Conservation (phyloP, 2,797 vertebrate genomes). For the Acipenser transmontanus region DNA sequence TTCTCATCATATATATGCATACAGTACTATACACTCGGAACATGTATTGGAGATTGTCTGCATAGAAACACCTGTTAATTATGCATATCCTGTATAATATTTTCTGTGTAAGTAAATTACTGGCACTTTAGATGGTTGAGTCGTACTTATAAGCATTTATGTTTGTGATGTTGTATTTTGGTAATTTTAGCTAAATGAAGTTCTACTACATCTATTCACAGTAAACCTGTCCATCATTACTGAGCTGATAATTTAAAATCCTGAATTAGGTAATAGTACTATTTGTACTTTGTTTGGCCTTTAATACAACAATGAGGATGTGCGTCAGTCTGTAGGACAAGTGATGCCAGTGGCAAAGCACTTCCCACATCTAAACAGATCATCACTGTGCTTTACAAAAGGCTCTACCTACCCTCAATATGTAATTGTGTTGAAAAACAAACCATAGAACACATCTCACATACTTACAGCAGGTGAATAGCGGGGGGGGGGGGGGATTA, state of each 20-base stretch:
- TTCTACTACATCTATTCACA: constrained; percentile 23
- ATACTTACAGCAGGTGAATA: not conserved
- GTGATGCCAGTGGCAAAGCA: constrained; percentile 2
- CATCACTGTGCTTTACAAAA: constrained; percentile 6
- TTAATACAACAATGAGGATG: constrained; percentile 29
- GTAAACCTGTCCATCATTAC: constrained; percentile 6
- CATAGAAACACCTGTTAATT: no score
- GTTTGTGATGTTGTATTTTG: no score
- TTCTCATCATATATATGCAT: no score
- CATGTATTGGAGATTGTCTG: no score
- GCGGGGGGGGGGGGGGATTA: not conserved
- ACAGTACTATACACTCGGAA: no score
- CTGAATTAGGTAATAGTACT: constrained; percentile 16
- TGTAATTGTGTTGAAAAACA: constrained; percentile 7
- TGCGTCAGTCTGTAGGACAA: constrained; percentile 23
- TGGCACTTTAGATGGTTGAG: no score
- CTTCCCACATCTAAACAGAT: constrained; percentile 25
- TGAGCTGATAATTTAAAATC: constrained; percentile 22
- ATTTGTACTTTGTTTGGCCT: constrained; percentile 26
- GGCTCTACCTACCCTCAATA: not conserved
- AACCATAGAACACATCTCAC: constrained; percentile 1
- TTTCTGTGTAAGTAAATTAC: no score
- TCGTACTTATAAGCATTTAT: no score
- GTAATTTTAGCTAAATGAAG: not conserved
- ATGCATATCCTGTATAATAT: no score